phyloP scores from a whole-genome alignment of 2,888 invertebrate genomes.

The Ischnura elegans region DNA sequence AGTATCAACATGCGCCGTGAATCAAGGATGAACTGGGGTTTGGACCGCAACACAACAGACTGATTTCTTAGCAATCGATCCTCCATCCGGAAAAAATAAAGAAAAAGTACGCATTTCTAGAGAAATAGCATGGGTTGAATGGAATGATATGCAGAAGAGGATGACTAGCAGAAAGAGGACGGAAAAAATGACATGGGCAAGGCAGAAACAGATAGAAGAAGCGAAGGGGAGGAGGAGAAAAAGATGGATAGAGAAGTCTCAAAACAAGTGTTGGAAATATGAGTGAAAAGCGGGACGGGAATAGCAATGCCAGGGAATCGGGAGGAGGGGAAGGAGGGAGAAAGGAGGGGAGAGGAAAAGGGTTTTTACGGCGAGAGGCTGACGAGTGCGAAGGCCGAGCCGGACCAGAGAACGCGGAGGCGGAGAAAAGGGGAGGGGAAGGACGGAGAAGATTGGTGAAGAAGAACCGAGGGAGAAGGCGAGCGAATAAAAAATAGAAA shows the following conservation, averaged over 20 bases:
- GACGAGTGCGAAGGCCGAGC: neutral
- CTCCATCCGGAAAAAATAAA: neutral
- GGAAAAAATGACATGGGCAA: too few species aligned
- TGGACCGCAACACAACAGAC: neutral
- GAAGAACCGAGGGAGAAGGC: neutral
- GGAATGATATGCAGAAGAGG: too few species aligned
- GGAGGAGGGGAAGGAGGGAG: neutral
- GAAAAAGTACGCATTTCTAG: neutral
- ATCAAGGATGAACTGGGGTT: neutral
- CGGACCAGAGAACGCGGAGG: neutral
- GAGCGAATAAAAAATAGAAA: slow-evolving; percentile 17
- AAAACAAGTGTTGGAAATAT: neutral
- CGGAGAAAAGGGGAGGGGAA: neutral
- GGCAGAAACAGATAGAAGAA: neutral
- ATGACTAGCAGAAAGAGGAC: neutral
- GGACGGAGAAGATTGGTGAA: neutral
- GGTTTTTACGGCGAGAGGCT: neutral
- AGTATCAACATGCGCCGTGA: neutral
- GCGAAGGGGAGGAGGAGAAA: neutral
- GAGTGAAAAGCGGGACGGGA: neutral
- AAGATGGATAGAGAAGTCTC: neutral
- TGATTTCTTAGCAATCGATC: neutral
- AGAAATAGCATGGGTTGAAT: too few species aligned
- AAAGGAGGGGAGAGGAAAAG: neutral
- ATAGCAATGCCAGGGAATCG: neutral